A percentile compares a stretch with the other conserved stretches of the same genome.
phyloP scores from a whole-genome alignment of 2,797 vertebrate species.

The Scolopax bukidnonensis region DNA sequence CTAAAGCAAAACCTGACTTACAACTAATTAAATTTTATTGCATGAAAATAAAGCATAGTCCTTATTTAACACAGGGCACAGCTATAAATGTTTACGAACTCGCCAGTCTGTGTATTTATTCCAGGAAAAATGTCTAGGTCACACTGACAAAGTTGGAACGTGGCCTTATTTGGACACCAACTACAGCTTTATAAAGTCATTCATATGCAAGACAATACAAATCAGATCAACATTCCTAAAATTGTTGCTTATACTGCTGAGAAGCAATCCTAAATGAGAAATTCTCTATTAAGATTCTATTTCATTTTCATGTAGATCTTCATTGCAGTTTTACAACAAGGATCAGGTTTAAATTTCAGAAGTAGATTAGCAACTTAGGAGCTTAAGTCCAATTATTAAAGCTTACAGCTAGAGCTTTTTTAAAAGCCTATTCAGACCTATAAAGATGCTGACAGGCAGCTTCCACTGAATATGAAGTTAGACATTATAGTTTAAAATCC shows the following conservation, averaged over 20 bases:
- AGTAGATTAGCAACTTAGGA: slow-evolving; percentile 13
- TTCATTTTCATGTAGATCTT: not conserved
- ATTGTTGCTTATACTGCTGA: not conserved
- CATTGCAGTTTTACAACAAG: not conserved
- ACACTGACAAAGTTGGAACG: slow-evolving; percentile 56
- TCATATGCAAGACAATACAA: slow-evolving; percentile 7
- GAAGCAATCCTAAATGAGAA: slow-evolving; percentile 6
- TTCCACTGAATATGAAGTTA: not conserved
- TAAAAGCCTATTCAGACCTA: slow-evolving; percentile 16
- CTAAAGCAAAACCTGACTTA: slow-evolving; percentile 77
- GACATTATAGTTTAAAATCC: slow-evolving; percentile 13
- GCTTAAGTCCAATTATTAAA: slow-evolving; percentile 54
- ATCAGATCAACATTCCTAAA: not conserved
- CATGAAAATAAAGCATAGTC: slow-evolving; percentile 68
- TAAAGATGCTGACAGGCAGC: slow-evolving; percentile 25
- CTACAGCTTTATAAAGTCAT: slow-evolving; percentile 40
- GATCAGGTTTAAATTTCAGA: slow-evolving; percentile 30
- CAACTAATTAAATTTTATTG: slow-evolving; percentile 80
- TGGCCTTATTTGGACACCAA: slow-evolving; percentile 37
- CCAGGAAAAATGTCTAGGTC: slow-evolving; percentile 59
- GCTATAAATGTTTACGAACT: slow-evolving; percentile 61
- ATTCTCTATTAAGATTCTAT: not conserved
- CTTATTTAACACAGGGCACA: slow-evolving; percentile 69
- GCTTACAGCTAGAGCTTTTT: slow-evolving; percentile 14
- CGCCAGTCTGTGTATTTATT: slow-evolving; percentile 57